Percentiles rank a stretch among this genome's conserved stretches.
Conservation (phyloP, 2,888 invertebrate species). For the Timandra comae region DNA sequence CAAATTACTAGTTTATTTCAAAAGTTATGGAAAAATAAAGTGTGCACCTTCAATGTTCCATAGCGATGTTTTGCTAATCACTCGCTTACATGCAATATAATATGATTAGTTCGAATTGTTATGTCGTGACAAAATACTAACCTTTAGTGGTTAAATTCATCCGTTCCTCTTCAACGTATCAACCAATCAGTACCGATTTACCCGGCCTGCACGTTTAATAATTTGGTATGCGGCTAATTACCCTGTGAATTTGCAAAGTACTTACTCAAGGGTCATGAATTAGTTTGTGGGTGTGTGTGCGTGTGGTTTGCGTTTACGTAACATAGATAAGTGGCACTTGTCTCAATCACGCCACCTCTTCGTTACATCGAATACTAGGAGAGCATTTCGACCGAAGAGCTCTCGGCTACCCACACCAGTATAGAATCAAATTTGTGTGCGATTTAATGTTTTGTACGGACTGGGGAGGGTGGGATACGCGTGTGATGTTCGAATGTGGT, state of each 20-base stretch:
- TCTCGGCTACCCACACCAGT: conserved; percentile 34
- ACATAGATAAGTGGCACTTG: conserved; percentile 47
- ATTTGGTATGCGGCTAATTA: conserved; percentile 71
- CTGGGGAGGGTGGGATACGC: conserved; percentile 15
- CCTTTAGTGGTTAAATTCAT: conserved; percentile 75
- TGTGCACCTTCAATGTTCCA: conserved; percentile 1
- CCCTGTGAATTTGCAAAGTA: conserved; percentile 69
- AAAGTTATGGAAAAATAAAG: too few species aligned
- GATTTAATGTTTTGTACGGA: conserved; percentile 23
- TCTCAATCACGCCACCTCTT: conserved; percentile 50
- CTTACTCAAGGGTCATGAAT: conserved; percentile 61
- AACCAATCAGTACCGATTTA: conserved; percentile 65
- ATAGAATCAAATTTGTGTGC: conserved; percentile 28
- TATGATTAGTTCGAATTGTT: too few species aligned
- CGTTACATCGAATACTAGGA: conserved; percentile 63
- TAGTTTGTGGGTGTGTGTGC: conserved; percentile 39
- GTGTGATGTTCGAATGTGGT: conserved; percentile 24
- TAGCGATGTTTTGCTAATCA: conserved; percentile 7
- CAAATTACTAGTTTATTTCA: too few species aligned
- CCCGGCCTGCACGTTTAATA: conserved; percentile 62
- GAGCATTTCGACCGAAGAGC: conserved; percentile 37
- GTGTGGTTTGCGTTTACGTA: conserved; percentile 47
- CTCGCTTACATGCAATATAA: conserved; percentile 8
- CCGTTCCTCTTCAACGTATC: conserved; percentile 62
- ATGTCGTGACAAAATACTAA: conserved; percentile 33